phyloP scores from a whole-genome alignment of 2,797 vertebrate genomes.

The Scyliorhinus canicula region DNA sequence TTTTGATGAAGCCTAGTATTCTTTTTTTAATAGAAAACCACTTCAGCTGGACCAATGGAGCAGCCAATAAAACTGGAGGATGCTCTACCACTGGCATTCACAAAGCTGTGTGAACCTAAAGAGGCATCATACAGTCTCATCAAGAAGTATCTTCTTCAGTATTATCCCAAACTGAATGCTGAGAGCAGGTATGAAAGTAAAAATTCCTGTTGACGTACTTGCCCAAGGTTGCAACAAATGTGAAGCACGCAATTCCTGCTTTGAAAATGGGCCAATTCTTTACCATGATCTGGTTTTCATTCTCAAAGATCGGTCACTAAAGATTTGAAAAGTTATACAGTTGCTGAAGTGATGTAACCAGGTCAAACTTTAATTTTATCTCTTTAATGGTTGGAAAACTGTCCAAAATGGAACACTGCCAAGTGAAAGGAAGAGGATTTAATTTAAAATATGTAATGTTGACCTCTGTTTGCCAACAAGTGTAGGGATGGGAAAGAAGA shows the following conservation, averaged over 20 bases:
- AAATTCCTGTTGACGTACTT: not conserved
- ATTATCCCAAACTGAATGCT: slow-evolving; percentile 86
- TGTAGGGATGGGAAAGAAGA: not conserved
- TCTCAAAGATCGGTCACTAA: not conserved
- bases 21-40: slow-evolving; percentile 55
- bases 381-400: not conserved
- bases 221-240: not conserved
- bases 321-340: not conserved
- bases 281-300: not conserved
- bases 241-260: not conserved
- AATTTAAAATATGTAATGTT: not conserved
- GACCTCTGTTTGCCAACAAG: too few relatives aligned
- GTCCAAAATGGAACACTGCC: not conserved
- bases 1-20: slow-evolving; percentile 6
- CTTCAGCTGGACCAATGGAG: slow-evolving; percentile 47
- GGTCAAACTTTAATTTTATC: not conserved
- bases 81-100: slow-evolving; percentile 88
- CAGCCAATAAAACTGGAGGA: slow-evolving; percentile 83
- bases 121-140: slow-evolving; percentile 95
- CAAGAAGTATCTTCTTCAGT: slow-evolving; percentile 92
- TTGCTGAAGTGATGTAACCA: not conserved
- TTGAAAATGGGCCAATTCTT: not conserved
- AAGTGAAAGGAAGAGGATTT: not conserved
- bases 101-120: slow-evolving; percentile 93
- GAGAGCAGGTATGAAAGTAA: slow-evolving; percentile 69